phyloP scores from a whole-genome alignment of 1,140 invertebrate species.

The Pentalonia nigronervosa region DNA sequence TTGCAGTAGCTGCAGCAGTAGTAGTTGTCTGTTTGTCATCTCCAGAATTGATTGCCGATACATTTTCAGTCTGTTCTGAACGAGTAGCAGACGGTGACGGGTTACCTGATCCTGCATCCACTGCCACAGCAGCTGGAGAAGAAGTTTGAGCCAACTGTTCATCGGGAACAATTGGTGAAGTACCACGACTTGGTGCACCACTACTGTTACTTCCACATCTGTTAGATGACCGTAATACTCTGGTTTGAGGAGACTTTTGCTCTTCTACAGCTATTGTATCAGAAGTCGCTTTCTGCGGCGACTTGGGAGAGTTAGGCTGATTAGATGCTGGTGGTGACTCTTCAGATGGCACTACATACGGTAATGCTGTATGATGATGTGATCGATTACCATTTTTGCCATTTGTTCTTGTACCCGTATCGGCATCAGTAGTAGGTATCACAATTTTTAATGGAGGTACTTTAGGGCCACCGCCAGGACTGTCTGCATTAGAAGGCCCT shows the following conservation, averaged over 20 bases:
- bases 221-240: constrained; percentile 46
- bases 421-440: constrained; percentile 74
- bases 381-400: constrained; percentile 75
- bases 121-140: constrained; percentile 66
- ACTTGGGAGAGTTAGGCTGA: constrained; percentile 43
- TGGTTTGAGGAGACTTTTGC: constrained; percentile 43
- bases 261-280: constrained; percentile 61
- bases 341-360: constrained; percentile 78
- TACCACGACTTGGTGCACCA: constrained; percentile 65
- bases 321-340: constrained; percentile 38
- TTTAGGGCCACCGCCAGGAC: constrained; percentile 62
- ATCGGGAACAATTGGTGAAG: constrained; percentile 38
- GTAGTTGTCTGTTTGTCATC: constrained; percentile 50
- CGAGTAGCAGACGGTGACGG: not conserved
- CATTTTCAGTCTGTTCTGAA: constrained; percentile 33
- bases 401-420: constrained; percentile 69
- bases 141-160: constrained; percentile 65
- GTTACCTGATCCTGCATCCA: not conserved
- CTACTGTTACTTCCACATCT: constrained; percentile 62
- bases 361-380: constrained; percentile 70
- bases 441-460: constrained; percentile 93
- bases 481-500: constrained; percentile 60
- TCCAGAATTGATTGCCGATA: not conserved
- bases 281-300: constrained; percentile 61
- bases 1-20: constrained; percentile 62